Evolutionary conservation across 2,113 vertebrate genomes (phyloP), one percentile per base, ranked within the genome.

Genomic region (Pagrus major): DNA sequence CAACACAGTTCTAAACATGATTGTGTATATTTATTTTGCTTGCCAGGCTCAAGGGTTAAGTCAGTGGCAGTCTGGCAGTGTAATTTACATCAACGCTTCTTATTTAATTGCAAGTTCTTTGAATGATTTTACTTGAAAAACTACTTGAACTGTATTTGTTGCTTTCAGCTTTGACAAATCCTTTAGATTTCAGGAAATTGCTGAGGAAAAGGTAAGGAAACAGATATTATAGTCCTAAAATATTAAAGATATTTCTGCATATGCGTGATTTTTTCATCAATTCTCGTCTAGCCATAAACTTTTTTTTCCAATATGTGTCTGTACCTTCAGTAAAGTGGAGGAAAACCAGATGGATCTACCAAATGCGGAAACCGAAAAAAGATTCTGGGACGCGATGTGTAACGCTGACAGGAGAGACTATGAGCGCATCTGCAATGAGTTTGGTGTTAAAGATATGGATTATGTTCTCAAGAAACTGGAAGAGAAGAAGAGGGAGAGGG

Each of bases 321-420:
- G 1, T 51, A 33, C 35, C 18, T 58, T 35, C 8, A 91, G 87
- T 52, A 83, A 85, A 76, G 37, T 31, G 5, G 67, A 84, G 25
- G 69, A 27, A 8, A 29, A 71, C 21, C 27, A 51, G 29, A 18
- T 61, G 67, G 76, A 20, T 21, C 76, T 70, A 56, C 63, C 61
- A 71, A 86, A 90, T 80, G 44, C 42, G 49, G 93, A 94, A 63
- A 74, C 41, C 3, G 80, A 93, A 44, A 94, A 94, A n/a, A 87
- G 86, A 51, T 93, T 97, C 84, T 96, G 95, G 96, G 94, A 97
- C 21, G 66, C 95, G 5, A 81, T 97, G 81, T 79, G 97, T 83
- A 93, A 94, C 0, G 94, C 96, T 20, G 96, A 97, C 75, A 94
- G 44, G 59, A 96, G 83, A 69, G 96, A 98, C 87, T 97, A 97